Evolutionary conservation across 1,140 invertebrate species (phyloP).

Genomic region (Diabrotica virgifera): DNA sequence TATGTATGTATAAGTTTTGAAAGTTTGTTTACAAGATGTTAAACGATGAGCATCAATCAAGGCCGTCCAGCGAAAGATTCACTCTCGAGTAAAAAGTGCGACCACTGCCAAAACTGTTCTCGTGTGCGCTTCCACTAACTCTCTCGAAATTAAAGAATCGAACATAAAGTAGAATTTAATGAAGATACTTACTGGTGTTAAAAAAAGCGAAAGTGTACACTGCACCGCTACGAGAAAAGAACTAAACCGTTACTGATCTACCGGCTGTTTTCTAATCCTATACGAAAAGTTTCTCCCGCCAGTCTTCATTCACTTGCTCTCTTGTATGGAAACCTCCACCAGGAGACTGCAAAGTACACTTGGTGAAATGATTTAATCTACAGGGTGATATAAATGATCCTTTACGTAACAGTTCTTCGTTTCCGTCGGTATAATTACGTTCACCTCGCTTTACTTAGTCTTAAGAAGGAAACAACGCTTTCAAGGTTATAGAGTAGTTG

Average conservation of each 20-base stretch:
- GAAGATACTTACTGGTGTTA: constrained; percentile 31
- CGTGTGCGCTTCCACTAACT: no score
- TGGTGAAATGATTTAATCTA: constrained; percentile 21
- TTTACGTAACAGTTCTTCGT: no score
- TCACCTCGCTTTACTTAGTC: no score
- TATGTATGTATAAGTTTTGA: no score
- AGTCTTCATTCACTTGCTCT: constrained; percentile 20
- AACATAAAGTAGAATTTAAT: constrained; percentile 34
- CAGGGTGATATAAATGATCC: constrained; percentile 6
- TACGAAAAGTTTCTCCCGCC: constrained; percentile 35
- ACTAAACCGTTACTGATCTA: constrained; percentile 30
- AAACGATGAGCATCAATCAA: no score
- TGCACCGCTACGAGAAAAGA: constrained; percentile 34
- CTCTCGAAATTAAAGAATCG: constrained; percentile 29
- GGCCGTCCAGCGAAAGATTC: no score
- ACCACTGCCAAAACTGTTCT: no score
- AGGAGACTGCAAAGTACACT: constrained; percentile 16
- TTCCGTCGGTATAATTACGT: no score
- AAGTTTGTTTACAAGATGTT: no score
- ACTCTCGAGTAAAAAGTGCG: no score
- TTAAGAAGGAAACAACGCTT: no score
- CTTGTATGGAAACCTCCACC: constrained; percentile 32
- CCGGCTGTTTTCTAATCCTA: constrained; percentile 37
- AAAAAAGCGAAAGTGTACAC: constrained; percentile 28
- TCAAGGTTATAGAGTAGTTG: no score